These are phyloP conservation scores for Cryptoprocta ferox DNA, from an alignment of 2,797 vertebrate genomes.

Conservation along the genomic window DNA sequence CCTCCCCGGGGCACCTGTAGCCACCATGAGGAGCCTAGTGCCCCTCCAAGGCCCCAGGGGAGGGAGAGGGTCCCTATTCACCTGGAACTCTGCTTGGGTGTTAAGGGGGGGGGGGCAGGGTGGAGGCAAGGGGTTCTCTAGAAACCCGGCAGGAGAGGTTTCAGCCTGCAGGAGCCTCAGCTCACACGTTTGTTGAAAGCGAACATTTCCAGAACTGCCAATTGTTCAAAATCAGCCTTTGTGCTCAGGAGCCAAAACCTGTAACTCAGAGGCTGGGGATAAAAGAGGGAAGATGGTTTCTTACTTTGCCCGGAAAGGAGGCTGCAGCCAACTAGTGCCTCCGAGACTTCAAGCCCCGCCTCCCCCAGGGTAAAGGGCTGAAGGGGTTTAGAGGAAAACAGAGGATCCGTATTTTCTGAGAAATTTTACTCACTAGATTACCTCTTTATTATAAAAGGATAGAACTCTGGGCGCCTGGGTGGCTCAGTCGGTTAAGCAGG, in stretches of 20 bases:
- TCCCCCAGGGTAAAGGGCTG: not conserved
- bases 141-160: not conserved
- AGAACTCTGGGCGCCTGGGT: too few relatives aligned
- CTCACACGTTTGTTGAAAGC: not conserved
- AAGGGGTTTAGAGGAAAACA: not conserved
- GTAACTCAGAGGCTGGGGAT: not conserved
- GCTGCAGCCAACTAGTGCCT: not conserved
- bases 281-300: not conserved
- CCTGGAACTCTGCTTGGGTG: not conserved
- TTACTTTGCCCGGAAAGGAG: not conserved
- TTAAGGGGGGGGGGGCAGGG: not conserved
- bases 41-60: not conserved
- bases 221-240: not conserved
- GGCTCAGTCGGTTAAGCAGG: too few relatives aligned
- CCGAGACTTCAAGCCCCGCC: not conserved
- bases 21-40: not conserved
- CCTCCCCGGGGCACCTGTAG: not conserved
- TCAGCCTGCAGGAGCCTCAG: not conserved
- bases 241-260: not conserved
- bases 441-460: too few relatives aligned
- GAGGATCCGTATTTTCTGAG: not conserved
- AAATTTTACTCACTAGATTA: too few relatives aligned
- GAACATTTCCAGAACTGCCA: not conserved
- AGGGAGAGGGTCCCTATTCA: not conserved
- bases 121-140: not conserved